Conservation (phyloP, 2,888 invertebrate species). For the Mythimna lalbum region DNA sequence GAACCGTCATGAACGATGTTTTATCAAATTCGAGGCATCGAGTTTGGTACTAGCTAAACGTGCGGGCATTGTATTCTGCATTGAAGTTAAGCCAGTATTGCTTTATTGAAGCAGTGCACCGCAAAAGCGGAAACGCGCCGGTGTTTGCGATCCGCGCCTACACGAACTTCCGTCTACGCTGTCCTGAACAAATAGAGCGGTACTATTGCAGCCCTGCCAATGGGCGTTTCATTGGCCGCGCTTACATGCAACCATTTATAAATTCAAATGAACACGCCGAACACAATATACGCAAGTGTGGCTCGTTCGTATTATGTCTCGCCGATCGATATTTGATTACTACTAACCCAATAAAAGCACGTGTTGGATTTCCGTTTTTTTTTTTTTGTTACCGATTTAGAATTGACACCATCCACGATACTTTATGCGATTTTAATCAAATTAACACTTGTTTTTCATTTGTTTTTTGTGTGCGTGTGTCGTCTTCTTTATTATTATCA, state of each 20-base stretch:
- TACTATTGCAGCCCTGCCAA: constrained; percentile 73
- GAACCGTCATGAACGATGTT: constrained; percentile 43
- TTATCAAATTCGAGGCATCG: constrained; percentile 64
- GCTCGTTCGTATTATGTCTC: constrained; percentile 54
- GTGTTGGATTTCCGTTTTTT: constrained; percentile 57
- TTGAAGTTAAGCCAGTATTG: constrained; percentile 60
- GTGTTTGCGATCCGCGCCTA: constrained; percentile 82
- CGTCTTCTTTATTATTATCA: too few relatives aligned
- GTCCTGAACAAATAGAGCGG: constrained; percentile 85
- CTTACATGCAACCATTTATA: constrained; percentile 81
- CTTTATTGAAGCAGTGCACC: constrained; percentile 63
- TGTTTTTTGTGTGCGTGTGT: background rate
- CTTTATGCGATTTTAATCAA: constrained; percentile 17
- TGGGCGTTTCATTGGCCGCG: constrained; percentile 75
- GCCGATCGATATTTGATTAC: constrained; percentile 62
- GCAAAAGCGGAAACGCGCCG: constrained; percentile 78
- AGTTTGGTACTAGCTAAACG: constrained; percentile 9
- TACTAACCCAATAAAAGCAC: constrained; percentile 60
- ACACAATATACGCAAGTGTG: constrained; percentile 55
- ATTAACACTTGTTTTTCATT: constrained; percentile 9
- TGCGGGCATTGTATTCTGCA: constrained; percentile 31
- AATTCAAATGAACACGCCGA: constrained; percentile 76
- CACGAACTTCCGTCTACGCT: constrained; percentile 83
- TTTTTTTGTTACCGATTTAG: constrained; percentile 51
- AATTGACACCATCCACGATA: constrained; percentile 42